Percentiles rank a stretch among this genome's conserved stretches.
Evolutionary conservation across 1,140 invertebrate species (phyloP).

Genomic region (Diachasma alloeum): DNA sequence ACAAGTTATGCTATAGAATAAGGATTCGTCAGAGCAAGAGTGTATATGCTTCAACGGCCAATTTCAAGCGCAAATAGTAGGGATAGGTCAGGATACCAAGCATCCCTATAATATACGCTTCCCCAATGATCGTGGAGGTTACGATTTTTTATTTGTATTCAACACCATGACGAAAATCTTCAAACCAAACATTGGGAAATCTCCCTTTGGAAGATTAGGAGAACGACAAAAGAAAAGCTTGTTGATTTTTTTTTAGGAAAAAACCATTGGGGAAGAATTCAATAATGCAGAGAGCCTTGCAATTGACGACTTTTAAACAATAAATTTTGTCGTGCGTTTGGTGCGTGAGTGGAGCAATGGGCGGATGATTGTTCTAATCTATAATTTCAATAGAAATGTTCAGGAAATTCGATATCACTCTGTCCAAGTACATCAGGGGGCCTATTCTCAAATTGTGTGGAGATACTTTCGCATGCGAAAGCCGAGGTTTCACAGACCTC

Average conservation of each 20-base stretch:
- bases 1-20: not conserved
- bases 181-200: not conserved
- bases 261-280: not conserved
- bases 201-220: not conserved
- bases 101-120: not conserved
- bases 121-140: not conserved
- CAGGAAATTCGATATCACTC: too few species aligned
- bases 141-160: not conserved
- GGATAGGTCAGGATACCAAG: conserved; percentile 6
- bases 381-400: too few species aligned
- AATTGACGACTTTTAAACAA: not conserved
- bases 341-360: too few species aligned
- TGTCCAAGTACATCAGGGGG: too few species aligned
- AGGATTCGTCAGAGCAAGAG: conserved; percentile 5
- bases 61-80: not conserved
- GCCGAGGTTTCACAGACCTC: too few species aligned
- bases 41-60: not conserved
- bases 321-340: not conserved
- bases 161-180: not conserved
- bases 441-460: too few species aligned
- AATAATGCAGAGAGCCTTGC: not conserved
- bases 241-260: not conserved
- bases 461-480: too few species aligned
- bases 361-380: too few species aligned
- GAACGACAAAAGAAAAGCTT: not conserved